phyloP scores from a whole-genome alignment of 1,140 invertebrate genomes.

The Brachionus paranguensis region DNA sequence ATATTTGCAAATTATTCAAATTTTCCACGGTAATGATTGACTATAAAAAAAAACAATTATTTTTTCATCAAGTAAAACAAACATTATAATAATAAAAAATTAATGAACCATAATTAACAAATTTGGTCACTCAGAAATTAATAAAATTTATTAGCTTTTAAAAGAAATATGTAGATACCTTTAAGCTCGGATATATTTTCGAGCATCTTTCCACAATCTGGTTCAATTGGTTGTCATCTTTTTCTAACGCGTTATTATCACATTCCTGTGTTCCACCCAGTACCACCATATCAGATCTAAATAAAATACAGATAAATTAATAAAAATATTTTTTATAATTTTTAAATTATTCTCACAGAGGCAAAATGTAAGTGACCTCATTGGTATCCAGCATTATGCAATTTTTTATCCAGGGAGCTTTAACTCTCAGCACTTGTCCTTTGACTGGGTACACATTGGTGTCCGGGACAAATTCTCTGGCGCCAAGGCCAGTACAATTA shows the following conservation, averaged over 20 bases:
- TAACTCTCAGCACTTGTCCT: constrained; percentile 76
- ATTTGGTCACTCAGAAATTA: too few relatives aligned
- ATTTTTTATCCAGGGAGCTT: constrained; percentile 30
- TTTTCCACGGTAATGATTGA: too few relatives aligned
- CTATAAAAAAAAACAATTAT: too few relatives aligned
- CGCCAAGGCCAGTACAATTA: constrained; percentile 79
- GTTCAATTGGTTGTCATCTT: constrained; percentile 65
- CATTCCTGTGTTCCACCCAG: constrained; percentile 5
- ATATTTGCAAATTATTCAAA: too few relatives aligned
- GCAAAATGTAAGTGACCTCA: constrained; percentile 59
- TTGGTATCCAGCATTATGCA: constrained; percentile 7
- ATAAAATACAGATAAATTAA: too few relatives aligned
- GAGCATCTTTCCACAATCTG: constrained; percentile 67
- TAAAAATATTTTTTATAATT: neutral
- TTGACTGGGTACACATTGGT: constrained; percentile 69
- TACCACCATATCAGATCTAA: neutral
- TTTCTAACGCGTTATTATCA: constrained; percentile 40
- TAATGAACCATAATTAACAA: too few relatives aligned
- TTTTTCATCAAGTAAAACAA: too few relatives aligned
- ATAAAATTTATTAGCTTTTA: too few relatives aligned
- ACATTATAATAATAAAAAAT: too few relatives aligned
- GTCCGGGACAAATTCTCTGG: constrained; percentile 70
- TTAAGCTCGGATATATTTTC: constrained; percentile 62
- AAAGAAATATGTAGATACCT: constrained; percentile 52
- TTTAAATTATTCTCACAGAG: constrained; percentile 58